Evolutionary conservation across 1,140 invertebrate species (phyloP).

Genomic region (Hypsibius dujardini): DNA sequence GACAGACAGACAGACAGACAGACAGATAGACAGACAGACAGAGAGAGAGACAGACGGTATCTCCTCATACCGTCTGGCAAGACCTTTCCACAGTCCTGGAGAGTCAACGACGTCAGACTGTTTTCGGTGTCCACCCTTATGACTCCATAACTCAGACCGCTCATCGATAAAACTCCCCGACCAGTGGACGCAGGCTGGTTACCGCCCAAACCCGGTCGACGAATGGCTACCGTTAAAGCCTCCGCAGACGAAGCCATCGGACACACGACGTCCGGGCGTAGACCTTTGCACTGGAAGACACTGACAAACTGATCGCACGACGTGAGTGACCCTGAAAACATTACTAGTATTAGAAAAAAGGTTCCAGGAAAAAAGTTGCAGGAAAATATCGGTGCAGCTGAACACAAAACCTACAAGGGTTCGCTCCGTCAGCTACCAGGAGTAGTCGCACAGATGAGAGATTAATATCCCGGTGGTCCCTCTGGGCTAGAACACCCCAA

Average conservation of each 20-base stretch:
- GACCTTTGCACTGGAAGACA: constrained; percentile 68
- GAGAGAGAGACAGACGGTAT: too few relatives aligned
- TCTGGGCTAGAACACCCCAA: constrained; percentile 88
- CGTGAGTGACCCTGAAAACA: constrained; percentile 71
- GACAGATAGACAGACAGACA: too few relatives aligned
- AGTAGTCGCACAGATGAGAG: constrained; percentile 71
- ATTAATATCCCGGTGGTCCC: constrained; percentile 92
- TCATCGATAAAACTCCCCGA: constrained; percentile 94
- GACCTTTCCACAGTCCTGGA: constrained; percentile 77
- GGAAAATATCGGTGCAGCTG: too few relatives aligned
- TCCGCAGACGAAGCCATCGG: constrained; percentile 92
- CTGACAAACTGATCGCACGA: constrained; percentile 97
- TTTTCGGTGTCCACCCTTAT: constrained; percentile 96
- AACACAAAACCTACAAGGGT: constrained; percentile 52
- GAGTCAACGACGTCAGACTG: constrained; percentile 82
- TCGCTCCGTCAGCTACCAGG: constrained; percentile 88
- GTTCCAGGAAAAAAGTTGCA: too few relatives aligned
- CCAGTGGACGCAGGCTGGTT: constrained; percentile 55
- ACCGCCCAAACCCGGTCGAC: constrained; percentile 38
- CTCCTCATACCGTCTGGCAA: constrained; percentile 37
- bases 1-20: too few relatives aligned
- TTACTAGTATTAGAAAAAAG: too few relatives aligned
- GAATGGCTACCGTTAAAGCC: constrained; percentile 79
- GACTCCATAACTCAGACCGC: constrained; percentile 84
- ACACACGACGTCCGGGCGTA: constrained; percentile 86